Conservation (phyloP, 2,888 invertebrate genomes). For the Aleiodes alternator region DNA sequence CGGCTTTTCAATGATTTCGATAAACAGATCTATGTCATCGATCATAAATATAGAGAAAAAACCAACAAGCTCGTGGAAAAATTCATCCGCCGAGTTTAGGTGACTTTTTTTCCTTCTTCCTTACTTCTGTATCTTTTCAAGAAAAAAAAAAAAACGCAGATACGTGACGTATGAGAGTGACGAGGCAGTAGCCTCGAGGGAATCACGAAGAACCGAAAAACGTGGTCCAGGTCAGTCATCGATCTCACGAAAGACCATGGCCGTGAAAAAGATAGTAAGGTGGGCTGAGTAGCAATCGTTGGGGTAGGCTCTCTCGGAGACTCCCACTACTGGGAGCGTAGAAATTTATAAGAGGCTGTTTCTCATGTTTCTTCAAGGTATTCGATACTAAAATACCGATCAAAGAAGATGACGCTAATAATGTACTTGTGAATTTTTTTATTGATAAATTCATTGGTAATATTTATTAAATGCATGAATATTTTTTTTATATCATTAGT, state of each 20-base stretch:
- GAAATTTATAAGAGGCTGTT: conserved; percentile 48
- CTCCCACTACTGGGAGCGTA: conserved; percentile 61
- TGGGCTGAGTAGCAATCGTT: conserved; percentile 52
- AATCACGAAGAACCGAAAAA: conserved; percentile 10
- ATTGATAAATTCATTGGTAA: too few species aligned
- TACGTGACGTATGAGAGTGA: conserved; percentile 26
- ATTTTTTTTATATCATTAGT: too few species aligned
- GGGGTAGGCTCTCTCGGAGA: conserved; percentile 68
- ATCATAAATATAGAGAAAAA: conserved; percentile 54
- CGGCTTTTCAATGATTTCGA: conserved; percentile 41
- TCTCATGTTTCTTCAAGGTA: neutral
- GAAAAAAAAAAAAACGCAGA: neutral
- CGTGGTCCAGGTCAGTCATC: conserved; percentile 43
- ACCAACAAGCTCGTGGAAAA: conserved; percentile 56
- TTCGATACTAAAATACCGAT: neutral
- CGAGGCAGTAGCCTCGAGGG: conserved; percentile 13
- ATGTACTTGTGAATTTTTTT: too few species aligned
- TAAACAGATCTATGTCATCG: conserved; percentile 59
- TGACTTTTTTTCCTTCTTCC: neutral
- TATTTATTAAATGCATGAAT: too few species aligned
- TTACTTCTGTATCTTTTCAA: neutral
- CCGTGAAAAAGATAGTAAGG: conserved; percentile 37
- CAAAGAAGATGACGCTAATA: too few species aligned
- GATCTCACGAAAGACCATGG: conserved; percentile 45
- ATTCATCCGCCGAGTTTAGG: neutral